phyloP scores from a whole-genome alignment of 2,888 invertebrate genomes.

The Sialis fuliginosa region DNA sequence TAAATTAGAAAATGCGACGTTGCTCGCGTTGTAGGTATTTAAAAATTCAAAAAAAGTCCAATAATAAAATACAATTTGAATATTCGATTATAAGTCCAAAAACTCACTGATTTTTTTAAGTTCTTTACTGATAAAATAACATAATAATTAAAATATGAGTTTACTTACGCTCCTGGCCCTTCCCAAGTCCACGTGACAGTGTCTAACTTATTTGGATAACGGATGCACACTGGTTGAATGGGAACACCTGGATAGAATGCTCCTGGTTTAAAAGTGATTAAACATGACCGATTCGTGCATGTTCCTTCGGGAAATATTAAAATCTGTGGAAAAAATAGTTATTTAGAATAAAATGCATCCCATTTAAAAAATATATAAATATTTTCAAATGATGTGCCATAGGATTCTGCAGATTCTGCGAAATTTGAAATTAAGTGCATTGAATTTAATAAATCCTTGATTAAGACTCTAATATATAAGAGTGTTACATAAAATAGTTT shows the following conservation, averaged over 20 bases:
- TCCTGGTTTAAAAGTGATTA: slow-evolving; percentile 80
- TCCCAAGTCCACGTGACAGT: slow-evolving; percentile 92
- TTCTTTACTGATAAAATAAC: slow-evolving; percentile 5
- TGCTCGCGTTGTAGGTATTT: no score
- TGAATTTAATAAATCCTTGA: no score
- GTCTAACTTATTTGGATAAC: slow-evolving; percentile 78
- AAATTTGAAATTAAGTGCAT: no score
- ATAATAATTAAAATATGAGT: slow-evolving; percentile 1
- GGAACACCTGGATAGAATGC: slow-evolving; percentile 93
- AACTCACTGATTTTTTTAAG: no score
- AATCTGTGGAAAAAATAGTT: slow-evolving; percentile 32
- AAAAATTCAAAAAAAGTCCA: no score
- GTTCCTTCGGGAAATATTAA: slow-evolving; percentile 94
- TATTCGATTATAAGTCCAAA: background rate
- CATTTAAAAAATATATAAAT: no score
- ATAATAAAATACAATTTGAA: background rate
- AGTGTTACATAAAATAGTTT: no score
- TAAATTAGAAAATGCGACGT: no score
- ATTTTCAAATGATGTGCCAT: no score
- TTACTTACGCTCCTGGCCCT: slow-evolving; percentile 79
- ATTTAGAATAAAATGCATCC: no score
- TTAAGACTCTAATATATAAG: no score
- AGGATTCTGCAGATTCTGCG: no score
- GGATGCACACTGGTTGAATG: slow-evolving; percentile 83
- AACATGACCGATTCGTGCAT: slow-evolving; percentile 81